Base-by-base conservation (phyloP, 2,113 vertebrate species). In the Canis aureus region DNA sequence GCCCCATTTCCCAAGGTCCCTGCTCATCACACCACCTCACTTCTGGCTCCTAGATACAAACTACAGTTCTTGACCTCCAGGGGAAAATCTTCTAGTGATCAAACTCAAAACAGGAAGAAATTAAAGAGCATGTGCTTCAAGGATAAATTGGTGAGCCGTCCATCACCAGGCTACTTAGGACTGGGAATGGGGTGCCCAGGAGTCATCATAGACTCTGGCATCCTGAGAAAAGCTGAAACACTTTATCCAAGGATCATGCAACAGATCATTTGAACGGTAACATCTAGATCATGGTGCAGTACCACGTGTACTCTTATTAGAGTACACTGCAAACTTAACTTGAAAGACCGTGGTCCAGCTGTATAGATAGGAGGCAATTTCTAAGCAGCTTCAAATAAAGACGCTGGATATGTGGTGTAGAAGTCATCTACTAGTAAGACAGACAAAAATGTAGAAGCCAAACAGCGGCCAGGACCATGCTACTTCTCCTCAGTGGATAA, bases 301-400 rank as follows among this genome's bases (percentile, higher is more conserved):
- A 9, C 43, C 43, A 43, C 43, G 43, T 43, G 43, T 43, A 43
- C 71, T 49, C 80, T 83, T 62, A 78, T 67, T 55, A 49, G 2
- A 71, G 71, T 2, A 27, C 1, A 15, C 0, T 49, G 27, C 5
- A 43, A 80, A 16, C 71, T 69, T 43, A n/a, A 22, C 25, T 16
- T 67, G 53, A 90, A 96, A 93, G 86, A 79, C 1, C 67, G 22
- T 43, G 32, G 53, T 62, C 38, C 35, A n/a, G 5, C 22, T 38
- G n/a, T 9, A 62, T 32, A 49, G 35, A 71, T 0, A 38, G 59
- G 16, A 69, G 1, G 71, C 73, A 22, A n/a, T 80, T 80, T 62
- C 60, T 60, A 60, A 80, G 32, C 29, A 82, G 35, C 66, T 78
- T 89, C 73, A 84, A 91, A 95, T 57, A 74, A 88, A 92, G 25